Evolutionary conservation across 2,113 vertebrate species (phyloP), one percentile per base, ranked within the genome.

Genomic region (Sylvietta virens): DNA sequence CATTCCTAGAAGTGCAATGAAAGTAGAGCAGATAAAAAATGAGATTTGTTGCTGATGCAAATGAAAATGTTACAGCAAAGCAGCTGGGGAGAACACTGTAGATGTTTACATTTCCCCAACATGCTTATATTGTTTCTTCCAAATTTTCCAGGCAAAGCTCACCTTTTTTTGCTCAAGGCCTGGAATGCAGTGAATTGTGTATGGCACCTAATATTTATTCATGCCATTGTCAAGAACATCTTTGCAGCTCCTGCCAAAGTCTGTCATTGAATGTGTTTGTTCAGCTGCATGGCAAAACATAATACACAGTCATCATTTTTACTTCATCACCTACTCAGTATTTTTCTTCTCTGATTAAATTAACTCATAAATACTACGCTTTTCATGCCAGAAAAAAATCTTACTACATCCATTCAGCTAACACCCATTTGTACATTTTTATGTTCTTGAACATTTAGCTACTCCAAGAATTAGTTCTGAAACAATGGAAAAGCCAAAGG

Each of bases 131-230:
- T 90, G 95, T 95, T 98, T 94, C 96, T 94, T 90, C 78, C 82
- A 91, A 37, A 70, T 96, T 97, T 97, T 94, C 97, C 90, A 96
- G 74, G 94, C 97, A 92, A 96, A 96, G 62, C 82, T 98, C 96
- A 98, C 97, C 97, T 98, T 97, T 95, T 96, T 98, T 98, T 97
- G 82, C 96, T 97, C 97, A 98, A 96, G 93, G 78, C 66, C 92
- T 86, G 92, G 95, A 97, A 96, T 90, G 56, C 83, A 81, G 58
- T 4, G 78, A 97, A 96, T 97, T 97, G 70, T 95, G 92, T 93
- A 97, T 28, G 62, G 90, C 96, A 97, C 96, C 96, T 97, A 97
- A 98, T 98, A 98, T 97, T 97, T 98, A 98, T 96, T 98, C 96
- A 90, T 92, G 88, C 92, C 94, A 97, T 97, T 97, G 97, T 97